Evolutionary conservation across 2,113 vertebrate genomes (phyloP).

Genomic region (Melierax canorus): DNA sequence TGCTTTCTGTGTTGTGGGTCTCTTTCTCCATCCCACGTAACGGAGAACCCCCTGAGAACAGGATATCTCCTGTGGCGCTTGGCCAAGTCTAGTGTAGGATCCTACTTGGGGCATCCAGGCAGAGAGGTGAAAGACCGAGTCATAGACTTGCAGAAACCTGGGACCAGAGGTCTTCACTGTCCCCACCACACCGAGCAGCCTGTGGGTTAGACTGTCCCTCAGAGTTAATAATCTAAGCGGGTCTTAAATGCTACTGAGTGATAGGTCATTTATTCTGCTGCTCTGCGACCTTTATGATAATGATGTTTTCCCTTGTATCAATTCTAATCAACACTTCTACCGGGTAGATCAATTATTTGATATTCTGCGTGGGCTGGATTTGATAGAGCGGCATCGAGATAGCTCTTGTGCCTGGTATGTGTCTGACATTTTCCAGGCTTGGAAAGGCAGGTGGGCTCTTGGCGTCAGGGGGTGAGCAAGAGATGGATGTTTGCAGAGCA

Average conservation of each 20-base stretch:
- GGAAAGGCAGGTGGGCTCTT: background rate
- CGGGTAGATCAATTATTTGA: background rate
- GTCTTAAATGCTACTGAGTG: background rate
- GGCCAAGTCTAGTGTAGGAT: background rate
- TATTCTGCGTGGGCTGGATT: background rate
- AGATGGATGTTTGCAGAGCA: constrained; percentile 4
- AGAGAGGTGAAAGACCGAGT: background rate
- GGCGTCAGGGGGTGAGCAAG: fast-evolving
- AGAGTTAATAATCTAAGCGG: background rate
- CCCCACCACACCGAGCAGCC: background rate
- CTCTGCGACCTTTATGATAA: background rate
- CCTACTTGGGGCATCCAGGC: background rate
- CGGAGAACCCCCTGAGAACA: background rate
- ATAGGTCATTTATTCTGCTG: background rate
- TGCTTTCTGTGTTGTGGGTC: fast-evolving
- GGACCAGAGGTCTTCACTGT: background rate
- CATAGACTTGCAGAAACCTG: background rate
- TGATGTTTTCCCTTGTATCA: background rate
- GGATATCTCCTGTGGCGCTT: background rate
- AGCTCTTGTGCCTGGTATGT: background rate
- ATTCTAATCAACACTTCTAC: background rate
- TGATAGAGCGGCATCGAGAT: fast-evolving
- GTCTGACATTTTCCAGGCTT: background rate
- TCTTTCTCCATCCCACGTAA: background rate
- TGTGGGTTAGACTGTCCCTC: fast-evolving